These are phyloP conservation scores for Drosophila nannoptera DNA, from an alignment of 1,140 invertebrate genomes.

Conservation along the genomic window DNA sequence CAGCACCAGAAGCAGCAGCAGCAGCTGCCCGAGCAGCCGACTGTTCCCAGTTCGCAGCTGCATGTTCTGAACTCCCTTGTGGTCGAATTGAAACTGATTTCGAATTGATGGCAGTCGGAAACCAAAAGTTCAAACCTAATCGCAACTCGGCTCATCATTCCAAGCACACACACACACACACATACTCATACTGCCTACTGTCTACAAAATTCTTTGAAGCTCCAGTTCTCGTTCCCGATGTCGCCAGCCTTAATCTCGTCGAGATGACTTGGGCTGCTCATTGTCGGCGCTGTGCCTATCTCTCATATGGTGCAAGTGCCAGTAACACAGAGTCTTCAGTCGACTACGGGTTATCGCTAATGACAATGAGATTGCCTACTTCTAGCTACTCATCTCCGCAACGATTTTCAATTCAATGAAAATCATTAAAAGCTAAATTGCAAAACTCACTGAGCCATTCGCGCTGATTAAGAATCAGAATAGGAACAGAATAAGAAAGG, in stretches of 20 bases:
- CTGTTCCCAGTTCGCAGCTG: conserved; percentile 17
- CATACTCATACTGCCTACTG: conserved; percentile 1
- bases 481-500: no score
- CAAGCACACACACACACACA: conserved; percentile 7
- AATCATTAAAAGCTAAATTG: background rate
- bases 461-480: no score
- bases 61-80: conserved; percentile 59
- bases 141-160: conserved; percentile 6
- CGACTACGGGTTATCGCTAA: conserved; percentile 21
- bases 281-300: background rate
- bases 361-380: background rate
- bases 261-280: conserved; percentile 16
- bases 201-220: conserved; percentile 15
- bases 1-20: conserved; percentile 44
- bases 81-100: conserved; percentile 60
- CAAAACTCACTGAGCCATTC: background rate
- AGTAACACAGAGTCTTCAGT: background rate
- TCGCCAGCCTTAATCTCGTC: conserved; percentile 38
- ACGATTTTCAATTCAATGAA: conserved; percentile 19
- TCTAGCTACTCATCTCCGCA: conserved; percentile 9
- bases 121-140: conserved; percentile 52
- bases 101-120: conserved; percentile 32
- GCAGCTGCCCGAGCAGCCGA: conserved; percentile 5
- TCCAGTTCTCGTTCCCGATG: conserved; percentile 25
- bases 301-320: conserved; percentile 4